Evolutionary conservation across 2,797 vertebrate genomes (phyloP), one percentile per base, ranked within the genome.

Genomic region (Mormyrus proboscirostris): DNA sequence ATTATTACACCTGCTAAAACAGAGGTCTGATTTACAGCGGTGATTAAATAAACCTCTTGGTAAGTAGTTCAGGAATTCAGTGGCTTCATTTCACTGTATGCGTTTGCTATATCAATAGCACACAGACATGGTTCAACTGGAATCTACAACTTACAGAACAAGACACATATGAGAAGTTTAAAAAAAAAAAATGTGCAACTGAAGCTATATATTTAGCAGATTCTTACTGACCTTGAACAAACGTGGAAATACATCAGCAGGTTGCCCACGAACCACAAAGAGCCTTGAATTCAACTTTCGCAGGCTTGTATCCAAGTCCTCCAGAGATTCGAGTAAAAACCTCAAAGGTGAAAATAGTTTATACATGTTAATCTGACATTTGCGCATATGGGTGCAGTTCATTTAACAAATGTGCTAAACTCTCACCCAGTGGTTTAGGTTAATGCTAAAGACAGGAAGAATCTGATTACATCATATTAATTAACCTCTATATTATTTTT

Each of bases 261-360:
- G 97, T 91, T 98, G 97, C 51, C 97, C 97, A 88, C 97, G 94
- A 29, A 97, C 96, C 0, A 98, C 97, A 91, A 98, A 98, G 84
- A 98, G 94, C 50, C 97, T 95, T 1, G 97, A 97, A 89, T 96
- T 96, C 19, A 98, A 94, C 91, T 97, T 97, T 92, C 96, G 95
- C 87, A 98, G 94, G 89, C 96, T 97, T 73, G 95, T 94, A 85
- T 98, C 97, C 92, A 98, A 91, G 92, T 98, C 97, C 93, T 97
- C 97, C 93, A 97, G 93, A 83, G 96, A 97, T 88, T 97, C 96
- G 22, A 98, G 94, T 3, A 97, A 94, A 92, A 97, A 98, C 90
- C 97, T 97, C 53, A 16, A 86, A 33, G 33, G 53, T 16, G 25
- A 22, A 29, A 57, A 59, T 22, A 22, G 8, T 85, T 85, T 25